phyloP scores from a whole-genome alignment of 2,113 vertebrate species.

The Phoxinus phoxinus region DNA sequence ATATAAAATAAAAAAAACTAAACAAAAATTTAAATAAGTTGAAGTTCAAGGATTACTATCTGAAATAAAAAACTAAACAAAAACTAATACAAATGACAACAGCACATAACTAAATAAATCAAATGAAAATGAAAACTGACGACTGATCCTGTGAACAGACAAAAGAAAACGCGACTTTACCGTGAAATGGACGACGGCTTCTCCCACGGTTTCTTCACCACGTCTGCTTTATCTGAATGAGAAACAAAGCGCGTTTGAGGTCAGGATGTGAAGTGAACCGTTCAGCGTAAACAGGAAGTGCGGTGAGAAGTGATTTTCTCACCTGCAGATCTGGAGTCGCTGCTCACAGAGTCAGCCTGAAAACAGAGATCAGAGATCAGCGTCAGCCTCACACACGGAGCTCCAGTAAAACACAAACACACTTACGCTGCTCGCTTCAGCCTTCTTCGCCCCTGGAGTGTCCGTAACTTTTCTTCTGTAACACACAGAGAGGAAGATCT shows the following conservation, averaged over 20 bases:
- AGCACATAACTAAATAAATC: background rate
- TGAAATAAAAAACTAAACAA: background rate
- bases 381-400: background rate
- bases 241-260: slow-evolving; percentile 5
- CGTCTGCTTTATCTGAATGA: slow-evolving; percentile 67
- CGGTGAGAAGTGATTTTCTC: slow-evolving; percentile 21
- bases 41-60: background rate
- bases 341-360: slow-evolving; percentile 72
- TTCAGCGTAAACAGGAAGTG: background rate
- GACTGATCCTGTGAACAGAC: too few species aligned
- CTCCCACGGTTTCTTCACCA: slow-evolving; percentile 77
- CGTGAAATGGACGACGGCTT: slow-evolving; percentile 79
- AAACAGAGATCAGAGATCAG: slow-evolving; percentile 22
- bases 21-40: background rate
- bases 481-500: background rate
- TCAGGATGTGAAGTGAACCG: background rate
- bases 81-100: background rate
- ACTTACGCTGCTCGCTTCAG: slow-evolving; percentile 63
- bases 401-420: background rate
- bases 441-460: slow-evolving; percentile 68
- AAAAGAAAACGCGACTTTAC: slow-evolving; percentile 61
- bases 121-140: background rate
- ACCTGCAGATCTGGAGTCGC: slow-evolving; percentile 64
- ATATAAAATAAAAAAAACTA: background rate
- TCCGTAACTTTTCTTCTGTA: slow-evolving; percentile 80